These are phyloP conservation scores for Pangasianodon hypophthalmus DNA, from an alignment of 2,113 vertebrate species.

Conservation along the genomic window DNA sequence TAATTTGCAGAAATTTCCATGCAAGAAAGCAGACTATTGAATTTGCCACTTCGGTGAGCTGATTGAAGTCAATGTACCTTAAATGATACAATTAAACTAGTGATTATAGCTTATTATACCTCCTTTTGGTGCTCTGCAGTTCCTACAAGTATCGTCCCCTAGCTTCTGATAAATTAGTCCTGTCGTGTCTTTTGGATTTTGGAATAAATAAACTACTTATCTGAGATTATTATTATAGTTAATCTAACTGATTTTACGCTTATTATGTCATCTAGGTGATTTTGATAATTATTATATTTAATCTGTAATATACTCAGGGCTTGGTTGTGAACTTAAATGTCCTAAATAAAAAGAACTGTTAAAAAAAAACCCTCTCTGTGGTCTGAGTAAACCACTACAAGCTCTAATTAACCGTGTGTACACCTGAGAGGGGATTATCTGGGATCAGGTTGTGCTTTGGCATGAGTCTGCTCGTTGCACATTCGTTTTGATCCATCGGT, in stretches of 20 bases:
- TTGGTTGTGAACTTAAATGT: neutral
- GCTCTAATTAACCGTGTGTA: slow-evolving; percentile 20
- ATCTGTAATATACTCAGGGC: neutral
- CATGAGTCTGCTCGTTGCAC: slow-evolving; percentile 30
- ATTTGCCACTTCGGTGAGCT: neutral
- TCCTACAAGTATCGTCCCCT: neutral
- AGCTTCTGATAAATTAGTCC: neutral
- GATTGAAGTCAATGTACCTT: neutral
- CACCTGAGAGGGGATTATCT: slow-evolving; percentile 38
- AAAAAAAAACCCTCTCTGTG: slow-evolving; percentile 3
- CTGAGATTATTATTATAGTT: neutral
- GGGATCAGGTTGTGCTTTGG: slow-evolving; percentile 31
- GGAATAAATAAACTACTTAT: neutral
- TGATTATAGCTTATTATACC: neutral
- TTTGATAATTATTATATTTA: neutral
- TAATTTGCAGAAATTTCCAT: neutral
- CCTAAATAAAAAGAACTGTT: neutral
- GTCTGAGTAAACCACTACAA: slow-evolving; percentile 5
- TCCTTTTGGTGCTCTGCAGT: neutral
- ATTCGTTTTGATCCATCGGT: slow-evolving; percentile 29
- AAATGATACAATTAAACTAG: neutral
- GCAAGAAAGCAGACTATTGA: neutral
- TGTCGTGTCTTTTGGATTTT: neutral
- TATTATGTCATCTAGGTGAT: neutral
- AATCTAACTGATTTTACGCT: neutral